Percentiles rank a stretch among this genome's conserved stretches.
Conservation (phyloP, 2,113 vertebrate genomes). For the Catagonus wagneri region DNA sequence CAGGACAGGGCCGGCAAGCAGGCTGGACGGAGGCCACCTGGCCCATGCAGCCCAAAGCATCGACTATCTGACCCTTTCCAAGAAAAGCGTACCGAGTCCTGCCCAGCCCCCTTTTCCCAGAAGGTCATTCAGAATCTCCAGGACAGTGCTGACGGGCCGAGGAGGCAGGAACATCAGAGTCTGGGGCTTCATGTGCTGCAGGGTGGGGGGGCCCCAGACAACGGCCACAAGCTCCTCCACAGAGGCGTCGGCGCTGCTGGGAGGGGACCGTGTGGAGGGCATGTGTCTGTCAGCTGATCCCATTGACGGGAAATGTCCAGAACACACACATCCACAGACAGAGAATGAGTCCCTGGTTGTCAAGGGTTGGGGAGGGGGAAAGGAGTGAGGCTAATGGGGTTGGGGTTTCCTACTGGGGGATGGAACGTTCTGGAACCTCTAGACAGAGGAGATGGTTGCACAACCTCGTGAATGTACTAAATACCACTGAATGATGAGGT, state of each 20-base stretch:
- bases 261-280: neutral
- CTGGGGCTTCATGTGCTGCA: accelerated
- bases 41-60: accelerated
- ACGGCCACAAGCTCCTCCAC: neutral
- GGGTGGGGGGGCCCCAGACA: neutral
- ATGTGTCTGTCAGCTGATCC: accelerated
- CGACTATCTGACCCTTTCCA: no score
- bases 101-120: accelerated
- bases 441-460: neutral
- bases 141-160: accelerated
- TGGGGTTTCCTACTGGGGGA: accelerated
- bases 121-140: neutral
- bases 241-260: neutral
- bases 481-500: no score
- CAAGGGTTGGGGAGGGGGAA: neutral
- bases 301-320: neutral
- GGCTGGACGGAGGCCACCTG: accelerated
- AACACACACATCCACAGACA: no score
- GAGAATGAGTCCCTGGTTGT: no score
- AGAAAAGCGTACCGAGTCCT: accelerated
- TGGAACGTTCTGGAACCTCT: neutral
- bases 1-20: neutral
- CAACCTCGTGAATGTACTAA: neutral
- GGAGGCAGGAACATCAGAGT: neutral
- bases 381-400: neutral